A percentile compares a stretch with the other conserved stretches of the same genome.
Evolutionary conservation across 2,888 invertebrate species (phyloP).

Genomic region (Aricia artaxerxes): DNA sequence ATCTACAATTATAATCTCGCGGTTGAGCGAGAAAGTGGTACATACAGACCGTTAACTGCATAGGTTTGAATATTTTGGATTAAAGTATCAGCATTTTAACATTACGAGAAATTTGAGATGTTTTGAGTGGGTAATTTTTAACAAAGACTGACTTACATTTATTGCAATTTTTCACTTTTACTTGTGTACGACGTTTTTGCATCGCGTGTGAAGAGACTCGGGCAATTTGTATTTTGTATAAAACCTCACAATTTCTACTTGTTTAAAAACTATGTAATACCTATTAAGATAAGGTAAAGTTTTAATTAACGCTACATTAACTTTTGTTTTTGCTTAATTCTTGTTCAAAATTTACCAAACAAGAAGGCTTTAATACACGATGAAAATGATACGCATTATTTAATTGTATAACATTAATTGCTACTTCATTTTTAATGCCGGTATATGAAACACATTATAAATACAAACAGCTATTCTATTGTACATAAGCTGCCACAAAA

Average conservation of each 20-base stretch:
- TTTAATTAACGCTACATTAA: background rate
- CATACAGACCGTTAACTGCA: conserved; percentile 22
- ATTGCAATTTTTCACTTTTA: conserved; percentile 1
- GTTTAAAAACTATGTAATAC: background rate
- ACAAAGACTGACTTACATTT: background rate
- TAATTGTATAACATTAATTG: background rate
- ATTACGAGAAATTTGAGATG: background rate
- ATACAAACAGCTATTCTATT: background rate
- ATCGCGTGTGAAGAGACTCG: background rate
- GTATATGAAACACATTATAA: too few relatives aligned
- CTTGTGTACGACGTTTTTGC: background rate
- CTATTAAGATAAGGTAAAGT: background rate
- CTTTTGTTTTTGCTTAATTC: background rate
- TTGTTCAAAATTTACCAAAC: background rate
- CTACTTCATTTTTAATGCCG: background rate
- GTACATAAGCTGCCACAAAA: background rate
- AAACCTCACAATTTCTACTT: background rate
- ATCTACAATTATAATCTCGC: conserved; percentile 27
- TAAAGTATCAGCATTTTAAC: background rate
- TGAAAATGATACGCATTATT: background rate
- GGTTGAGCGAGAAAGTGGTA: conserved; percentile 29
- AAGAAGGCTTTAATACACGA: background rate
- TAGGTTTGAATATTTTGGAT: conserved; percentile 26
- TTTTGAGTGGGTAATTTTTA: background rate
- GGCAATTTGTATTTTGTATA: conserved; percentile 4